These are phyloP conservation scores for Odontothrips loti DNA, from an alignment of 2,888 invertebrate genomes.

Conservation along the genomic window DNA sequence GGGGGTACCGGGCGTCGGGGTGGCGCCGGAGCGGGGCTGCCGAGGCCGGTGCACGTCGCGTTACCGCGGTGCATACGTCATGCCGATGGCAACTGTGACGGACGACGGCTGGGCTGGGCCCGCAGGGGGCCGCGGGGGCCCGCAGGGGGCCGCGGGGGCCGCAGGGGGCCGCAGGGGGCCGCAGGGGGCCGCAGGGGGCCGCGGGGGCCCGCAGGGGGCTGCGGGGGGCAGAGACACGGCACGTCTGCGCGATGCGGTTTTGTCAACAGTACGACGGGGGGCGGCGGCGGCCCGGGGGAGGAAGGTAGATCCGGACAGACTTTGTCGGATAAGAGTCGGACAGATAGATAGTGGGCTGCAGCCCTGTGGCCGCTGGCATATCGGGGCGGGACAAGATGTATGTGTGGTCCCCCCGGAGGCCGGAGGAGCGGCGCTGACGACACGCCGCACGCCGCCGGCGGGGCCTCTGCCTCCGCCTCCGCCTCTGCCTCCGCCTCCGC, in stretches of 20 bases:
- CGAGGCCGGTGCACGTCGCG: neutral
- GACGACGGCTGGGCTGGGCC: neutral
- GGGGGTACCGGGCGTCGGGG: neutral
- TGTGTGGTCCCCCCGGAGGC: neutral
- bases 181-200: neutral
- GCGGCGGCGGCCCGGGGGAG: too few relatives aligned
- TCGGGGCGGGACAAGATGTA: neutral
- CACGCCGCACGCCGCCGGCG: too few relatives aligned
- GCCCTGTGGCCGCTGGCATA: neutral
- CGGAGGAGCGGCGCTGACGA: too few relatives aligned
- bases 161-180: too few relatives aligned
- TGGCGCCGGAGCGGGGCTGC: neutral
- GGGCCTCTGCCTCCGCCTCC: too few relatives aligned
- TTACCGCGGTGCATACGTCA: conserved; percentile 2
- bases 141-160: neutral
- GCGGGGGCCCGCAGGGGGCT: too few relatives aligned
- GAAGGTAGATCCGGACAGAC: neutral
- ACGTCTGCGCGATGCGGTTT: neutral
- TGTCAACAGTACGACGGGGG: too few relatives aligned
- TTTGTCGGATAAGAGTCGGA: too few relatives aligned
- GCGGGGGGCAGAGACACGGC: neutral
- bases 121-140: neutral
- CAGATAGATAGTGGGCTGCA: neutral
- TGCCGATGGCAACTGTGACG: neutral
- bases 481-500: neutral